phyloP scores from a whole-genome alignment of 2,113 vertebrate species.

The Physeter macrocephalus region DNA sequence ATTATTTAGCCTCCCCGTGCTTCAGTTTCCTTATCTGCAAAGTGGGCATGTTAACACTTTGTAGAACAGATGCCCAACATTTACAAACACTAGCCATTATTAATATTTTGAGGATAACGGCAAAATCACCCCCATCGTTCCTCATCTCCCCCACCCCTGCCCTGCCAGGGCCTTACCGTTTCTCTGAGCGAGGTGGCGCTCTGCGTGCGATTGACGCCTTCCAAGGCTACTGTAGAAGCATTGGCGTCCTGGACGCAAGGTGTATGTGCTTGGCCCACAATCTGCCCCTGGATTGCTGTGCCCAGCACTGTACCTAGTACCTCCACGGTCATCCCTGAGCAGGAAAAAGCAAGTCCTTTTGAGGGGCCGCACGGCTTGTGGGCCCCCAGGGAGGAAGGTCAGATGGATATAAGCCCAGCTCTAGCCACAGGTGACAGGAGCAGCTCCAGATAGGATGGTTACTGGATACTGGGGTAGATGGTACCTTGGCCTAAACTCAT shows the following conservation, averaged over 20 bases:
- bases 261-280: constrained; percentile 85
- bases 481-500: background rate
- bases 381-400: background rate
- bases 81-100: background rate
- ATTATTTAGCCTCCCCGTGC: background rate
- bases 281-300: constrained; percentile 95
- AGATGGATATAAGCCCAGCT: background rate
- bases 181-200: constrained; percentile 75
- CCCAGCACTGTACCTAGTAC: constrained; percentile 92
- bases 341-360: background rate
- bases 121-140: background rate
- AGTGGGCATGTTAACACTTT: background rate
- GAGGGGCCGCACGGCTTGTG: background rate
- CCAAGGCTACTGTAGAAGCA: constrained; percentile 42
- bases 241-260: constrained; percentile 80
- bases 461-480: background rate
- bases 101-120: background rate
- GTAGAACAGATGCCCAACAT: background rate
- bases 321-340: constrained; percentile 94
- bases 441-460: background rate
- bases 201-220: constrained; percentile 77
- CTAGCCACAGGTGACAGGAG: background rate
- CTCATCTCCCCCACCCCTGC: background rate
- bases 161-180: constrained; percentile 79
- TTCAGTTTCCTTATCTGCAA: background rate